Percentiles rank a stretch among this genome's conserved stretches.
phyloP scores from a whole-genome alignment of 2,797 vertebrate genomes.

The Tolypeutes matacus region DNA sequence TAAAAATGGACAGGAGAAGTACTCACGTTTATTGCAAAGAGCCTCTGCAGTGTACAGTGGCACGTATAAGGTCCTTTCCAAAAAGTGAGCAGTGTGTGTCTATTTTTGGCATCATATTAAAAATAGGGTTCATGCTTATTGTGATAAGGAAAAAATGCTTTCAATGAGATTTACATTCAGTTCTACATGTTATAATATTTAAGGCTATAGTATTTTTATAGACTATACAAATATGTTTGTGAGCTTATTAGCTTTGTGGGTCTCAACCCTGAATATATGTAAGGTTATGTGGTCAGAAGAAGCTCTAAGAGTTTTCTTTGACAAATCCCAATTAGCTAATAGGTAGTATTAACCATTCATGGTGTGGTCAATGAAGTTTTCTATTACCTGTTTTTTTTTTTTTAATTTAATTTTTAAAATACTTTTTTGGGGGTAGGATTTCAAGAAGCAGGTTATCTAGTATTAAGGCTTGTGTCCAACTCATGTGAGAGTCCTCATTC shows the following conservation, averaged over 20 bases:
- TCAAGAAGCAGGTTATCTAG: constrained; percentile 6
- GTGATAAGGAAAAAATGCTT: neutral
- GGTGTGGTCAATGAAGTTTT: constrained; percentile 39
- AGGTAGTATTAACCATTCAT: constrained; percentile 13
- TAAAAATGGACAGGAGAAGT: constrained; percentile 12
- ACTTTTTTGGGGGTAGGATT: neutral
- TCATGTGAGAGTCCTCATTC: neutral
- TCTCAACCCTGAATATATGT: neutral
- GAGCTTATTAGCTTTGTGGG: constrained; percentile 10
- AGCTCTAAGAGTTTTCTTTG: constrained; percentile 26
- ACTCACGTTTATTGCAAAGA: neutral
- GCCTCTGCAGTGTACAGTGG: neutral
- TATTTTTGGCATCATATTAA: constrained; percentile 12
- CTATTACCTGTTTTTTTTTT: neutral
- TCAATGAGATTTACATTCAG: neutral
- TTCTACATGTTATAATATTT: neutral
- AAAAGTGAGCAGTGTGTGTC: neutral
- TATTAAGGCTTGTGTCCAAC: neutral
- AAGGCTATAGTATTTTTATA: constrained; percentile 42
- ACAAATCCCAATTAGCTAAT: neutral
- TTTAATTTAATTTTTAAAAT: neutral
- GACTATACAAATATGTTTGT: constrained; percentile 33
- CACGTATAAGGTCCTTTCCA: neutral
- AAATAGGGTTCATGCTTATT: constrained; percentile 21
- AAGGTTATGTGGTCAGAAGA: constrained; percentile 9